phyloP scores from a whole-genome alignment of 2,797 vertebrate genomes.

The Gallinago solitaria region DNA sequence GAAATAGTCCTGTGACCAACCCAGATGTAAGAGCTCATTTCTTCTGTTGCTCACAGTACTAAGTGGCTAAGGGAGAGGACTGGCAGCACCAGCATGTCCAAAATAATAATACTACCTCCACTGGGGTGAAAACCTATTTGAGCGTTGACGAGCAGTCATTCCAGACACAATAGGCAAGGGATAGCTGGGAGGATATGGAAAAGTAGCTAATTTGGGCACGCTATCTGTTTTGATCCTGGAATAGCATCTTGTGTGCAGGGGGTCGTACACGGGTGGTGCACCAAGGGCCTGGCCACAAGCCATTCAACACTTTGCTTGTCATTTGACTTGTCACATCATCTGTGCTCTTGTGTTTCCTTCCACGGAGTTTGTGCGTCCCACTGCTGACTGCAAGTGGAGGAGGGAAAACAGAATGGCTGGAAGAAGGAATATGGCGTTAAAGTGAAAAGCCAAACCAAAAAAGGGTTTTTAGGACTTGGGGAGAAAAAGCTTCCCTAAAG shows the following conservation, averaged over 20 bases:
- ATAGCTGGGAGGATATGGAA: neutral
- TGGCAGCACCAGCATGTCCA: neutral
- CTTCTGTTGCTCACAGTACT: neutral
- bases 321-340: neutral
- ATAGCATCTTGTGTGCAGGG: neutral
- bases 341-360: neutral
- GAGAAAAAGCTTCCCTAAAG: neutral
- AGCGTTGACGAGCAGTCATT: fast-evolving
- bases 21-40: neutral
- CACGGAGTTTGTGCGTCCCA: neutral
- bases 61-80: neutral
- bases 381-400: neutral
- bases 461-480: neutral
- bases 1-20: neutral
- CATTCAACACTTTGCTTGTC: neutral
- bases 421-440: neutral
- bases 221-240: neutral
- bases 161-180: neutral
- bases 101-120: neutral
- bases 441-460: neutral
- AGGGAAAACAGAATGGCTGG: neutral
- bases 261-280: neutral
- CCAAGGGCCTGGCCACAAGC: neutral
- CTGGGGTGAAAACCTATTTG: neutral
- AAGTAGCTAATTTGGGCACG: neutral